Percentiles rank a stretch among this genome's conserved stretches.
Evolutionary conservation across 2,113 vertebrate species (phyloP).

Genomic region (Podilymbus podiceps): DNA sequence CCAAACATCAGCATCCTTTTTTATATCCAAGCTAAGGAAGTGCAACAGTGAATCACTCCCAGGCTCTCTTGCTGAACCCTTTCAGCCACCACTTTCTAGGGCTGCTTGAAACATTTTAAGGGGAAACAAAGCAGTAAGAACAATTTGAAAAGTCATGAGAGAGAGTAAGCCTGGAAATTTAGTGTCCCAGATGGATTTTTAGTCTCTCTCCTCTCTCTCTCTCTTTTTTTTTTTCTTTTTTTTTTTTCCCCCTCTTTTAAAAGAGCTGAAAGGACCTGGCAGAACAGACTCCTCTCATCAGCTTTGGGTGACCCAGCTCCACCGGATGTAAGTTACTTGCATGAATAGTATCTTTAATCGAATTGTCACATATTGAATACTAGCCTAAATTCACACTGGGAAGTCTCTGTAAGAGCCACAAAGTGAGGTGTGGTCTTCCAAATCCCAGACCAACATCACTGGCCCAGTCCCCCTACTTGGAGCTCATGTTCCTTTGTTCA

Average conservation of each 20-base stretch:
- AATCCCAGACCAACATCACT: not conserved
- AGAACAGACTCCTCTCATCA: not conserved
- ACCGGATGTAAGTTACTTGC: accelerated
- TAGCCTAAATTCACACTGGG: not conserved
- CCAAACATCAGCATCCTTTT: not conserved
- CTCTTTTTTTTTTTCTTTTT: not conserved
- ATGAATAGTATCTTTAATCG: not conserved
- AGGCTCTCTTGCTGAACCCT: not conserved
- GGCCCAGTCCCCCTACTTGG: not conserved
- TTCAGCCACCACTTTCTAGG: not conserved
- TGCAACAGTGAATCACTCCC: not conserved
- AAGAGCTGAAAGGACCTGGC: not conserved
- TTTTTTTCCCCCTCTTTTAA: not conserved
- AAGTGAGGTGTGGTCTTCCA: not conserved
- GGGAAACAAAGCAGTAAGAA: not conserved
- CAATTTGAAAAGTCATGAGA: not conserved
- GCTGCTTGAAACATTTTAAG: not conserved
- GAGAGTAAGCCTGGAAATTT: not conserved
- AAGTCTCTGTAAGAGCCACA: not conserved
- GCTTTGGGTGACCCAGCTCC: not conserved
- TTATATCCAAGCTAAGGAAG: not conserved
- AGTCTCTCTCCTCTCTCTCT: no score
- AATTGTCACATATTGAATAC: not conserved
- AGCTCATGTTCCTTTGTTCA: not conserved
- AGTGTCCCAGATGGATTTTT: not conserved